These are phyloP conservation scores for Hoplostethus atlanticus DNA, from an alignment of 2,797 vertebrate genomes.

Conservation along the genomic window DNA sequence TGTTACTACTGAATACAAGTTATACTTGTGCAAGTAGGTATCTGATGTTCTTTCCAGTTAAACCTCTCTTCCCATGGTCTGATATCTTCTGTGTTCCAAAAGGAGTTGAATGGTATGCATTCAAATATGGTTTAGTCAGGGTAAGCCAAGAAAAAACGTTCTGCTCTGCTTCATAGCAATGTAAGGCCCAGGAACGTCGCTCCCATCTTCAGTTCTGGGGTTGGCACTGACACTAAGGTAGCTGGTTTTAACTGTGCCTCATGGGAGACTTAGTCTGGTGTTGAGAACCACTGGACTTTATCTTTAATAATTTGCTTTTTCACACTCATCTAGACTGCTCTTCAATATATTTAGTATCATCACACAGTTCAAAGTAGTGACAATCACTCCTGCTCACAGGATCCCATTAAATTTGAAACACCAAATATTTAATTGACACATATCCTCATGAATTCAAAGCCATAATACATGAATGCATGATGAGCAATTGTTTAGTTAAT, in stretches of 20 bases:
- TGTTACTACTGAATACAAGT: too few species aligned
- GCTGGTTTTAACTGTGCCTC: not conserved
- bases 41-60: too few species aligned
- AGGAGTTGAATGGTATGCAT: not conserved
- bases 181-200: too few species aligned
- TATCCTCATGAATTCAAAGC: too few species aligned
- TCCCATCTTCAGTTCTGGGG: not conserved
- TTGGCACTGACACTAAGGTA: not conserved
- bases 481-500: too few species aligned
- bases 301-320: not conserved
- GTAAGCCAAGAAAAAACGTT: not conserved
- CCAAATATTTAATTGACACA: too few species aligned
- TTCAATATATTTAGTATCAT: not conserved
- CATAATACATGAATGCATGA: too few species aligned
- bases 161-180: not conserved
- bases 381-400: not conserved
- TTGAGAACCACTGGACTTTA: too few species aligned
- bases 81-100: not conserved
- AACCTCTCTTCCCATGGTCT: not conserved
- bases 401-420: not conserved
- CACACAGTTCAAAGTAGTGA: not conserved
- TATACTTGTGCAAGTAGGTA: too few species aligned
- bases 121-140: not conserved
- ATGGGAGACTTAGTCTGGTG: too few species aligned
- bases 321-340: not conserved